Base-by-base conservation (phyloP, 2,113 vertebrate genomes). In the Leptocoma aspasia region DNA sequence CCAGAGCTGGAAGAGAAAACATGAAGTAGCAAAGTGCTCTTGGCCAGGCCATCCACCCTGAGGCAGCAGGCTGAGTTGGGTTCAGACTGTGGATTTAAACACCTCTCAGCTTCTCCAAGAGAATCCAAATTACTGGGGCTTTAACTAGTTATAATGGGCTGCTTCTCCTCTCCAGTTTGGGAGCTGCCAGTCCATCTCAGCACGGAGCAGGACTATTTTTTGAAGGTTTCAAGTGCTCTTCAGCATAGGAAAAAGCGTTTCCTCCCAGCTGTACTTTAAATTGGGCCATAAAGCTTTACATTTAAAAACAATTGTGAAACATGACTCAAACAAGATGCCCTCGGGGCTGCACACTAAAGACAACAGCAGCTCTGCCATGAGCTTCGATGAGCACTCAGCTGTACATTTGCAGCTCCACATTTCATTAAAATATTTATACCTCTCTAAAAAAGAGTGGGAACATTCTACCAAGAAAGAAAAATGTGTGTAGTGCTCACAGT, bases 211-310 rank as follows among this genome's bases (percentile, higher is more conserved):
- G 28, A 82, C 41, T 90, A 28, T 71, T 81, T 92, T 54, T 53
- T 81, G 49, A 83, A 52, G 8, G 19, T 63, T 89, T 86, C 72
- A 89, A 86, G 39, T 66, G 76, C 23, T 95, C 68, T 54, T 86
- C 52, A 28, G 35, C 52, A 53, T 26, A 92, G 56, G 85, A 80
- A 89, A 80, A 86, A 52, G 19, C 2, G 1, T 73, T 92, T 89
- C 89, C 92, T 94, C 80, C 64, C 92, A 96, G 77, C 77, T 96
- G 69, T 81, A 49, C n/a, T 95, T 92, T 86, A 94, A 90, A 85
- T 91, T 5, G 19, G 56, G 75, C 68, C 56, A 73, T 95, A 90
- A 97, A 95, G 65, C 31, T 93, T 92, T 92, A 86, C 8, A 3
- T 68, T 94, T 92, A 86, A 93, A 90, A 90, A 41, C 11, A 37